Conservation (phyloP, 2,113 vertebrate species). For the Lepus europaeus region DNA sequence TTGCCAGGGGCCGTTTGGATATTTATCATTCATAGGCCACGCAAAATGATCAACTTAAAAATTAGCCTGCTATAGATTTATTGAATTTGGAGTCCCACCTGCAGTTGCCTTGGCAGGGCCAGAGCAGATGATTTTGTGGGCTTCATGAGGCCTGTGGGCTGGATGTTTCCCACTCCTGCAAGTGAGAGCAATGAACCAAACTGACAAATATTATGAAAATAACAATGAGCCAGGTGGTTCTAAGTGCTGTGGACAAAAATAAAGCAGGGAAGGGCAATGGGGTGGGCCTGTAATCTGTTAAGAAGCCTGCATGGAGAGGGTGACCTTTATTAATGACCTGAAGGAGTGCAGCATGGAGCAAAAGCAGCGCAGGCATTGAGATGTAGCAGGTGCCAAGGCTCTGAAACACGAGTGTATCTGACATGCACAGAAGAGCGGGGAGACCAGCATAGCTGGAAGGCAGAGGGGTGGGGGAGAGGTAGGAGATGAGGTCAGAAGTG, state of each 20-base stretch:
- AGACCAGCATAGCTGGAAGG: neutral
- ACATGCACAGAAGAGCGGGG: neutral
- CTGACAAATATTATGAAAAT: neutral
- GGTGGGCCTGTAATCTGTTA: neutral
- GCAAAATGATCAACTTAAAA: no score
- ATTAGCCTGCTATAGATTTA: no score
- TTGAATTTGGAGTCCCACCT: neutral
- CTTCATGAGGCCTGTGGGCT: no score
- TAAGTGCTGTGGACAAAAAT: slow-evolving; percentile 41
- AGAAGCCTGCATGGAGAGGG: slow-evolving; percentile 28
- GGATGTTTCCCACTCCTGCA: no score
- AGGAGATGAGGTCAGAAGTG: neutral
- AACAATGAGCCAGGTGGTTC: neutral
- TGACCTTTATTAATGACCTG: slow-evolving; percentile 55
- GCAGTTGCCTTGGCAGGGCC: neutral
- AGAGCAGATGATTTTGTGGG: no score
- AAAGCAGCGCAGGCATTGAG: neutral
- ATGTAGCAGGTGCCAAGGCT: neutral
- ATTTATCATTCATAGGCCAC: no score
- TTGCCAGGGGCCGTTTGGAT: no score
- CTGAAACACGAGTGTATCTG: neutral
- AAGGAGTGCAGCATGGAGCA: neutral
- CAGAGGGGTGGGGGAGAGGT: neutral
- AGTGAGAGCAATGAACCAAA: neutral
- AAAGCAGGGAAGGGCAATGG: neutral